Percentiles rank a stretch among this genome's conserved stretches.
These are phyloP conservation scores for Lasioglossum vierecki DNA, from an alignment of 2,888 invertebrate species.

Conservation along the genomic window DNA sequence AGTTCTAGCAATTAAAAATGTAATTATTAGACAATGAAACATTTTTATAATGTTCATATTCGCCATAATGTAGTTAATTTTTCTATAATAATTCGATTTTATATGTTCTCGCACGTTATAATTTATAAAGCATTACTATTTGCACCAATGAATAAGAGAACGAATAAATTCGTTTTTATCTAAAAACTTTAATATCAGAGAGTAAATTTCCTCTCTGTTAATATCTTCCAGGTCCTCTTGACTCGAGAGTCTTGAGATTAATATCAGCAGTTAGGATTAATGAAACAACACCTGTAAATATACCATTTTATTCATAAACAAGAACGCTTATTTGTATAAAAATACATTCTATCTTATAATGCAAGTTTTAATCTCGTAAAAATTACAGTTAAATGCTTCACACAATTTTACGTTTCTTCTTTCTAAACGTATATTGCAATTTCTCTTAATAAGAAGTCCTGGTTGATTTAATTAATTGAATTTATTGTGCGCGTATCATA, in stretches of 20 bases:
- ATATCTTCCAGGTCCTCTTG: neutral
- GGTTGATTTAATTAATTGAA: neutral
- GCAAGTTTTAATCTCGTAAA: conserved; percentile 30
- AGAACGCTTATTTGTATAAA: conserved; percentile 56
- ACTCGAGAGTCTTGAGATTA: neutral
- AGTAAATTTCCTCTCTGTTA: neutral
- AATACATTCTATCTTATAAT: conserved; percentile 56
- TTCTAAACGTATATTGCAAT: neutral
- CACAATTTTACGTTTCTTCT: neutral
- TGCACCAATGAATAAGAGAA: neutral
- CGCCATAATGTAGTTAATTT: neutral
- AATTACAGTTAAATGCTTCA: conserved; percentile 19
- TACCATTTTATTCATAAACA: conserved; percentile 61
- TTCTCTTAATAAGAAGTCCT: neutral
- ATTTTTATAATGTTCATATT: conserved; percentile 27
- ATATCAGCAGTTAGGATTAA: neutral
- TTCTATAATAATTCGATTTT: neutral
- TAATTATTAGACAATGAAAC: conserved; percentile 36
- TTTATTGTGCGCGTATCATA: conserved; percentile 17
- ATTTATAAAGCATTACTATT: neutral
- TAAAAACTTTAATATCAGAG: neutral
- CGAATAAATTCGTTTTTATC: neutral
- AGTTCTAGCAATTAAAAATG: conserved; percentile 39
- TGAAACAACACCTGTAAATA: conserved; percentile 25
- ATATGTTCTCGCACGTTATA: neutral